Conservation (phyloP, 2,888 invertebrate species). For the Ophion costatus region DNA sequence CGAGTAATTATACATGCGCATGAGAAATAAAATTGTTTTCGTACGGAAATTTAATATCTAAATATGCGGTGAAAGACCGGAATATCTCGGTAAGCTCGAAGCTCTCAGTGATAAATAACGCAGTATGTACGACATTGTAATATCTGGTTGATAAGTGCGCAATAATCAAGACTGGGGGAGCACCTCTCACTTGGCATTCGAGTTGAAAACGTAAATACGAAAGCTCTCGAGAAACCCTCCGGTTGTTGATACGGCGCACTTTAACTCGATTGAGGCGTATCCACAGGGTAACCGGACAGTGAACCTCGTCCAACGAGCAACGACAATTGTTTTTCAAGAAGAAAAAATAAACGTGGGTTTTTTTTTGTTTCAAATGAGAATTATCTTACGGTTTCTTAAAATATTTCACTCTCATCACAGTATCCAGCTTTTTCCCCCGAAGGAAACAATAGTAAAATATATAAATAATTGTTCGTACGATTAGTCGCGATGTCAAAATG, state of each 20-base stretch:
- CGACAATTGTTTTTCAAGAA: not conserved
- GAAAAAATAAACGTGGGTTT: not conserved
- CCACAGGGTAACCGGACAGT: not conserved
- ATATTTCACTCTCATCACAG: not conserved
- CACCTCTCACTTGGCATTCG: conserved; percentile 5
- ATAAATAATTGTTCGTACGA: not conserved
- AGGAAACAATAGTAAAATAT: not conserved
- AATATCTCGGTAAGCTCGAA: not conserved
- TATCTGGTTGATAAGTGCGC: conserved; percentile 29
- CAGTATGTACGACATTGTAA: conserved; percentile 9
- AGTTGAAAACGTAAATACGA: conserved; percentile 15
- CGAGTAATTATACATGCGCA: not conserved
- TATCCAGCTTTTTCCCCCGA: not conserved
- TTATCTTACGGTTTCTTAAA: not conserved
- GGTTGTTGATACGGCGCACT: conserved; percentile 10
- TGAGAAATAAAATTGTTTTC: not conserved
- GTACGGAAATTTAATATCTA: not conserved
- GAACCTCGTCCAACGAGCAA: not conserved
- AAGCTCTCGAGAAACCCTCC: conserved; percentile 19
- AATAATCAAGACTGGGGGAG: conserved; percentile 5
- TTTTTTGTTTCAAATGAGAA: not conserved
- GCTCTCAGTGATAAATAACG: not conserved
- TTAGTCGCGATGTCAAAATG: not conserved
- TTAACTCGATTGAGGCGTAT: conserved; percentile 7
- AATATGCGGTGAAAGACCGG: not conserved